Evolutionary conservation across 1,140 invertebrate genomes (phyloP).

Genomic region (Papilio polytes): DNA sequence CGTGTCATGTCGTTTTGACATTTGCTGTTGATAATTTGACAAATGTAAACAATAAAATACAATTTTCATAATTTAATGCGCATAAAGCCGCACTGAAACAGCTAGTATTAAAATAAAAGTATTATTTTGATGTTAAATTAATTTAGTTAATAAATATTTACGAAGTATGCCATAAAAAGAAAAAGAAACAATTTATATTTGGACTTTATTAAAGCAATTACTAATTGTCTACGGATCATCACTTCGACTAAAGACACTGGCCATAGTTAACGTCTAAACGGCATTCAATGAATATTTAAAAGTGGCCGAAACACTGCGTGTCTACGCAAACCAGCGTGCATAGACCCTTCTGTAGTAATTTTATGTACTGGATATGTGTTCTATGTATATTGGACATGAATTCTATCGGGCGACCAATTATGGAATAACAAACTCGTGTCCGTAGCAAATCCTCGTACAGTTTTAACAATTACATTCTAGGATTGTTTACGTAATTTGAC

Average conservation of each 20-base stretch:
- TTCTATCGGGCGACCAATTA: constrained; percentile 73
- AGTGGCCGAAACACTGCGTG: constrained; percentile 62
- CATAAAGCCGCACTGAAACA: too few relatives aligned
- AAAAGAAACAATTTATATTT: constrained; percentile 44
- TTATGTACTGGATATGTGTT: constrained; percentile 30
- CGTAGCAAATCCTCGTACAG: constrained; percentile 81
- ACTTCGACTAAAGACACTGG: constrained; percentile 63
- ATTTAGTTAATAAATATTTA: not conserved
- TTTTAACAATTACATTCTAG: constrained; percentile 81
- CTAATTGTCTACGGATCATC: constrained; percentile 75
- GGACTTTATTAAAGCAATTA: constrained; percentile 65
- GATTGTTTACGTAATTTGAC: constrained; percentile 74
- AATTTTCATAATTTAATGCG: too few relatives aligned
- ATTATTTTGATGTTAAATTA: not conserved
- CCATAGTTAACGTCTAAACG: constrained; percentile 75
- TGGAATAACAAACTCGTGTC: constrained; percentile 77
- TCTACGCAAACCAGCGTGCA: constrained; percentile 39
- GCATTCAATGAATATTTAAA: constrained; percentile 73
- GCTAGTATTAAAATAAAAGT: too few relatives aligned
- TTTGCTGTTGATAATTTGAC: too few relatives aligned
- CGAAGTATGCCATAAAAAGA: constrained; percentile 31
- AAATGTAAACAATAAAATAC: too few relatives aligned
- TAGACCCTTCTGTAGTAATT: not conserved
- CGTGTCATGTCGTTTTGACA: too few relatives aligned
- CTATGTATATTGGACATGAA: constrained; percentile 48